These are phyloP conservation scores for Poecile atricapillus DNA, from an alignment of 2,113 vertebrate genomes.

Conservation along the genomic window DNA sequence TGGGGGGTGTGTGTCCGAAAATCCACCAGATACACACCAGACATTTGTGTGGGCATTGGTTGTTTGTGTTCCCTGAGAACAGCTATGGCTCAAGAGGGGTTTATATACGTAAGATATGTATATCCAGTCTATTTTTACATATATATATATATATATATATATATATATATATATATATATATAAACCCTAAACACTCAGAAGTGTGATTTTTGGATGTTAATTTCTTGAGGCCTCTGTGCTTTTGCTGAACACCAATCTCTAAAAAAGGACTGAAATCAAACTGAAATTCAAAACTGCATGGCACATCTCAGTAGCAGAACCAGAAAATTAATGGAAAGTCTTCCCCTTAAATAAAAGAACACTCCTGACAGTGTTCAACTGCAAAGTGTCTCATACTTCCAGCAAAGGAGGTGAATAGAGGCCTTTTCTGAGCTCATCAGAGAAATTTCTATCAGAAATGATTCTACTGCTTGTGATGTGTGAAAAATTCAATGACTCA, in stretches of 20 bases:
- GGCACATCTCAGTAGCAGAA: neutral
- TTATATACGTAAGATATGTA: neutral
- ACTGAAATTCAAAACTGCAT: neutral
- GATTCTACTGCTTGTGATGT: neutral
- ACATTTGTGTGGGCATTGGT: neutral
- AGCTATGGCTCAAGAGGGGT: neutral
- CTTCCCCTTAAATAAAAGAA: neutral
- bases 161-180: no score
- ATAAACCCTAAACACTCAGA: neutral
- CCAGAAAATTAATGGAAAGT: neutral
- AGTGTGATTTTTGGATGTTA: neutral
- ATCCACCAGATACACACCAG: neutral
- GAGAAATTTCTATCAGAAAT: neutral
- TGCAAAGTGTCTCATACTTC: neutral
- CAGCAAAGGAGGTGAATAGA: neutral
- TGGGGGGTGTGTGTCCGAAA: neutral
- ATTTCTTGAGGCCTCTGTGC: neutral
- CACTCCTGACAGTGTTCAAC: neutral
- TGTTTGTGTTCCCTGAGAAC: neutral
- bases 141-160: no score
- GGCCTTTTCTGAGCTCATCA: neutral
- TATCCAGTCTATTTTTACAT: no score
- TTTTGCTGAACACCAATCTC: neutral
- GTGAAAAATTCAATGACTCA: neutral
- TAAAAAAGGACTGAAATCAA: neutral